Evolutionary conservation across 1,140 invertebrate species (phyloP), one percentile per base, ranked within the genome.

Genomic region (Saccostrea glomerata): DNA sequence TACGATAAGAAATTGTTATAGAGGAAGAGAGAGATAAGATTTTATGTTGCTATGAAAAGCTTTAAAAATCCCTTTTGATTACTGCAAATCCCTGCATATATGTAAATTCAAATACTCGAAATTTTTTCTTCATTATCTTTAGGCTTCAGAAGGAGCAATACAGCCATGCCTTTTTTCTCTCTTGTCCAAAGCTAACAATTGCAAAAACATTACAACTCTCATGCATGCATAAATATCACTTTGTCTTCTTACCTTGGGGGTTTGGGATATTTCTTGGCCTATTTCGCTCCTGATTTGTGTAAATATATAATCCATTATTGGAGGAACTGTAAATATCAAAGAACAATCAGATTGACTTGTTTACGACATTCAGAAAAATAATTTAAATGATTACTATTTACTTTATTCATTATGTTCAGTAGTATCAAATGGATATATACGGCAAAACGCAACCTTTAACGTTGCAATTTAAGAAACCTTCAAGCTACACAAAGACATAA

Each of bases 221-320:
- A 36, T 13, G 4, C 25, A 30, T 15, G 25, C 25, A 36, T 7
- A 0, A 30, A 4, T 77, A 77, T 77, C 70, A 36, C 70, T 47
- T 47, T 47, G 23, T 73, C 4, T 4, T 77, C 82, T 84, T 89
- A 94, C 93, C 93, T 83, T 94, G 92, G 55, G 90, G 92, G 86
- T 94, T 94, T 12, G 93, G 93, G 30, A 94, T 92, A 83, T 93
- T 93, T 60, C 88, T 92, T 0, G 94, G 94, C 63, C 92, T 85
- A 82, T 93, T 93, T 82, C 93, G 82, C 58, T 94, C 94, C 63
- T 94, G 94, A 36, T 90, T 90, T 55, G 89, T 85, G 88, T 93
- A 94, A n/a, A 94, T 91, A 89, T 86, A 92, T 15, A 94, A 87
- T 82, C 92, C 93, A 91, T 93, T 94, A 88, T 93, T 92, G 17